Conservation (phyloP, 2,113 vertebrate species). For the Mystacornis crossleyi region DNA sequence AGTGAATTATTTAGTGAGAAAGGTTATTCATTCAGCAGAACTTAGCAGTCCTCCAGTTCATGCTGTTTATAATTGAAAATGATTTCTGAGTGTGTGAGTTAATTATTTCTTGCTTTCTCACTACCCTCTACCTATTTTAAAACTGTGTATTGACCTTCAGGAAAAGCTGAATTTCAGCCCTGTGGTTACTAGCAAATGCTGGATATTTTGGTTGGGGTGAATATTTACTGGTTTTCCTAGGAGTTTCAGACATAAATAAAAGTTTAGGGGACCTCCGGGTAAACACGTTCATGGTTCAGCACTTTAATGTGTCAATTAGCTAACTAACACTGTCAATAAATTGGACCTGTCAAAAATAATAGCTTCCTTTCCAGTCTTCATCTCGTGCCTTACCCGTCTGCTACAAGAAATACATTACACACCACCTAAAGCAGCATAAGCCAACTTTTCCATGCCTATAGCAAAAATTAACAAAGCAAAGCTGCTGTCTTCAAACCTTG, state of each 20-base stretch:
- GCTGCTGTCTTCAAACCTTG: not conserved
- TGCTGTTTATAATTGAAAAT: slow-evolving; percentile 66
- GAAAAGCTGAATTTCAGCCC: slow-evolving; percentile 38
- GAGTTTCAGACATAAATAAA: slow-evolving; percentile 77
- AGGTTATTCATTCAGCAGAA: slow-evolving; percentile 48
- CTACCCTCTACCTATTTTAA: slow-evolving; percentile 22
- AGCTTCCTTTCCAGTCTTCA: slow-evolving; percentile 63
- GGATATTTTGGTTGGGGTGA: slow-evolving; percentile 63
- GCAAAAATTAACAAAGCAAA: not conserved
- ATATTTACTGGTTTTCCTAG: slow-evolving; percentile 69
- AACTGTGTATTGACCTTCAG: slow-evolving; percentile 45
- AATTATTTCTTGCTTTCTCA: slow-evolving; percentile 58
- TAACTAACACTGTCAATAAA: slow-evolving; percentile 81
- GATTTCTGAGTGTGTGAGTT: slow-evolving; percentile 39
- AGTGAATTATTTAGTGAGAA: slow-evolving; percentile 40
- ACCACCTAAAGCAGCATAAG: not conserved
- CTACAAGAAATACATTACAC: slow-evolving; percentile 10
- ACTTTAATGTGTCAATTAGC: slow-evolving; percentile 83
- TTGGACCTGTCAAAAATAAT: slow-evolving; percentile 80
- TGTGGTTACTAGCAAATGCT: slow-evolving; percentile 24
- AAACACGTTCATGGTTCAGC: slow-evolving; percentile 81
- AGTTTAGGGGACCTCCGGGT: slow-evolving; percentile 77
- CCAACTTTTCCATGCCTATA: not conserved
- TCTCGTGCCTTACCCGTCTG: slow-evolving; percentile 8
- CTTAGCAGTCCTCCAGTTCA: not conserved